phyloP scores from a whole-genome alignment of 2,888 invertebrate species.

The Tenthredo livida region DNA sequence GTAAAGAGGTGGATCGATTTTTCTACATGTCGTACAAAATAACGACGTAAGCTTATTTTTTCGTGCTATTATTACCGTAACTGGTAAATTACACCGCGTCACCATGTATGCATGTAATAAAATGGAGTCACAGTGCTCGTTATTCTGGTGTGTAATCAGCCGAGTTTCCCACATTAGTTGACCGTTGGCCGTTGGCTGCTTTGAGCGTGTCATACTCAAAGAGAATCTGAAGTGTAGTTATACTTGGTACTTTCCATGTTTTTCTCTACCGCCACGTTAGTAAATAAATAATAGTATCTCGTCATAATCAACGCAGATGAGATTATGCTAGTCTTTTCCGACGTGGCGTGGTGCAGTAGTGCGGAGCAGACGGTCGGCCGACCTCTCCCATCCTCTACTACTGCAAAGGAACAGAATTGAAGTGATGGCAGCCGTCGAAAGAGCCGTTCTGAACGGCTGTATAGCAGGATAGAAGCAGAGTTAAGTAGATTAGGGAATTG shows the following conservation, averaged over 20 bases:
- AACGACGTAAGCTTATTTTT: neutral
- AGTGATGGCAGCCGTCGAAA: slow-evolving; percentile 43
- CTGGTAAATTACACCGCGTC: slow-evolving; percentile 16
- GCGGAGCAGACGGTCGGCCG: slow-evolving; percentile 54
- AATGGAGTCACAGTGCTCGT: slow-evolving; percentile 24
- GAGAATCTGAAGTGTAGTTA: neutral
- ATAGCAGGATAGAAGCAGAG: slow-evolving; percentile 48
- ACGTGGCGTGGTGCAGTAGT: neutral
- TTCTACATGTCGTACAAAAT: neutral
- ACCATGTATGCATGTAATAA: slow-evolving; percentile 12
- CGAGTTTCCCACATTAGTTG: slow-evolving; percentile 41
- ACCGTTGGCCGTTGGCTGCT: slow-evolving; percentile 3
- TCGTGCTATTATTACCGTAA: neutral
- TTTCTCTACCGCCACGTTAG: neutral
- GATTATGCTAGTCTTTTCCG: slow-evolving; percentile 65
- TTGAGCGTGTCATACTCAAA: neutral
- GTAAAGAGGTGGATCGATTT: neutral
- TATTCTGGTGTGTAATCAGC: slow-evolving; percentile 25
- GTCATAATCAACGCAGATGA: slow-evolving; percentile 67
- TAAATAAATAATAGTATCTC: slow-evolving; percentile 30
- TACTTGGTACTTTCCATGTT: neutral
- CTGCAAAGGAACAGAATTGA: slow-evolving; percentile 41
- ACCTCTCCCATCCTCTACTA: slow-evolving; percentile 46
- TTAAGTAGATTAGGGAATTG: slow-evolving; percentile 71
- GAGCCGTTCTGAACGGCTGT: slow-evolving; percentile 19